Evolutionary conservation across 2,113 vertebrate genomes (phyloP).

Genomic region (Mormyrus iriodes): DNA sequence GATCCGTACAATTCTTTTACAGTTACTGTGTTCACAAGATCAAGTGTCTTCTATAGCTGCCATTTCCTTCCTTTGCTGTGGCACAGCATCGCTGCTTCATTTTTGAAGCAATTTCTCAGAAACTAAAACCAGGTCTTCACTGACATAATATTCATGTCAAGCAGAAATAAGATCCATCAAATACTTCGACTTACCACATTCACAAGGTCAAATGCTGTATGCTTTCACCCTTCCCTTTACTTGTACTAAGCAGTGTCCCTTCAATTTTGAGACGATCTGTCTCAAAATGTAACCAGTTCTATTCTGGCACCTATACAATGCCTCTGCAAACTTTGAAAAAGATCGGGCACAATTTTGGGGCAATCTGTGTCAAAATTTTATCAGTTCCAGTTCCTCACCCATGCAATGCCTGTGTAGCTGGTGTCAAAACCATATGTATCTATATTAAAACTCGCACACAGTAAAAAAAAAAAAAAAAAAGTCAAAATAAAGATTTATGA

Average conservation of each 20-base stretch:
- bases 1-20: too few relatives aligned
- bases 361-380: too few relatives aligned
- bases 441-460: not conserved
- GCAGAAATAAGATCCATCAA: not conserved
- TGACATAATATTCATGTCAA: not conserved
- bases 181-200: not conserved
- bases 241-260: too few relatives aligned
- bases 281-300: not conserved
- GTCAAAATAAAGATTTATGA: not conserved
- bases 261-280: too few relatives aligned
- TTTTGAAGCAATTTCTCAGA: not conserved
- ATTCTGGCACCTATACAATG: not conserved
- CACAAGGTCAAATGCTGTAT: not conserved
- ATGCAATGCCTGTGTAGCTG: too few relatives aligned
- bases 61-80: not conserved
- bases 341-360: too few relatives aligned
- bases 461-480: not conserved
- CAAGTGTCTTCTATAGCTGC: not conserved
- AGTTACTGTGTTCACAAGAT: not conserved
- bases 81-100: not conserved
- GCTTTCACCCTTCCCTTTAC: too few relatives aligned
- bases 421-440: not conserved
- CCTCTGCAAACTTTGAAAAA: too few relatives aligned
- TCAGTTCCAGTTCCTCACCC: too few relatives aligned
- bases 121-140: not conserved